Conservation (phyloP, 2,113 vertebrate genomes). For the Campylomormyrus tamandua region DNA sequence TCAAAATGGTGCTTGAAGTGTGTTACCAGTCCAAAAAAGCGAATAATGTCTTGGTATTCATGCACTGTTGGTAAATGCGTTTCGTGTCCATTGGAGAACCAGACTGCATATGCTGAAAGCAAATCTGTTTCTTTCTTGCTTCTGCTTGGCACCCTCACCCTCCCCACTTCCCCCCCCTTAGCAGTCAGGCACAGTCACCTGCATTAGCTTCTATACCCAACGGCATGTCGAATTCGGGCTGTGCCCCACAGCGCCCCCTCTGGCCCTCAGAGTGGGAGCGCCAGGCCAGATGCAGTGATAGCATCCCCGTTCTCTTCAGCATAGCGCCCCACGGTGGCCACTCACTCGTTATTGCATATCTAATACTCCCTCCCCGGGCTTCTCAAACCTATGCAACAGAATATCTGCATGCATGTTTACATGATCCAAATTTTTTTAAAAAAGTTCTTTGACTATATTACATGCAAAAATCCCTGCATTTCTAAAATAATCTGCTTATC, state of each 20-base stretch:
- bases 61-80: background rate
- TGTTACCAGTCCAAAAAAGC: conserved; percentile 1
- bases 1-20: conserved; percentile 10
- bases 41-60: background rate
- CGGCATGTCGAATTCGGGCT: background rate
- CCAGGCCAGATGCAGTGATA: background rate
- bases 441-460: background rate
- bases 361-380: conserved; percentile 11
- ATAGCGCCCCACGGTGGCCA: background rate
- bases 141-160: background rate
- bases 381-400: conserved; percentile 38
- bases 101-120: background rate
- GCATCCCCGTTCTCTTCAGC: background rate
- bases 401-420: conserved; percentile 13
- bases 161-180: background rate
- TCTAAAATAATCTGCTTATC: background rate
- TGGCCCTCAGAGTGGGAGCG: background rate
- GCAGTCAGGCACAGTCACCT: background rate
- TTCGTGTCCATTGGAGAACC: background rate
- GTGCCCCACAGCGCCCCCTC: background rate
- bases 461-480: background rate
- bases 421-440: background rate
- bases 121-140: background rate
- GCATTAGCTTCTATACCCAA: background rate
- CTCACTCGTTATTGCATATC: background rate